Percentiles rank a stretch among this genome's conserved stretches.
Conservation (phyloP, 1,140 invertebrate genomes). For the Drosophila azteca region DNA sequence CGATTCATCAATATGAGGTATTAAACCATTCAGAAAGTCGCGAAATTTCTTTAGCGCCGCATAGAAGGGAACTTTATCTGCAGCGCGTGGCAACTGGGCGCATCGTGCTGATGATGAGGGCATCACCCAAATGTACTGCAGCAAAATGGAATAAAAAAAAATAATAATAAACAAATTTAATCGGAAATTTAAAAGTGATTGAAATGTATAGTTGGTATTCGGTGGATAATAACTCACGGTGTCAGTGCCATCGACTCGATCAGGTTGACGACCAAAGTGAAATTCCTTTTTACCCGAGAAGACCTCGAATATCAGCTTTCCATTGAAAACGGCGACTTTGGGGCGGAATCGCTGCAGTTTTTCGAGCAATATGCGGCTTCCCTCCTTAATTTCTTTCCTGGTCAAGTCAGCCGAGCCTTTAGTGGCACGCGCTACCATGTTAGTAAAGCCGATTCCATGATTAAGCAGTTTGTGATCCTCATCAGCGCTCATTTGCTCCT, state of each 20-base stretch:
- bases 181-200: neutral
- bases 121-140: slow-evolving; percentile 99
- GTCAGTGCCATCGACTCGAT: slow-evolving; percentile 95
- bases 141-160: slow-evolving; percentile 6
- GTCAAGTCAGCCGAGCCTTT: slow-evolving; percentile 98
- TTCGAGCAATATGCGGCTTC: slow-evolving; percentile 94
- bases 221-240: slow-evolving; percentile 88
- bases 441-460: slow-evolving; percentile 98
- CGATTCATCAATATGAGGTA: slow-evolving; percentile 93
- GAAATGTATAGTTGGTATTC: slow-evolving; percentile 2
- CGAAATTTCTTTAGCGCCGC: slow-evolving; percentile 96
- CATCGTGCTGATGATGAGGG: slow-evolving; percentile 98
- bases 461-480: slow-evolving; percentile 97
- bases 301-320: slow-evolving; percentile 98
- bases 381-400: slow-evolving; percentile 98
- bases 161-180: slow-evolving; percentile 3
- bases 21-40: slow-evolving; percentile 96
- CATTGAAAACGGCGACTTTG: slow-evolving; percentile 99
- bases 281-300: slow-evolving; percentile 99
- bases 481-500: slow-evolving; percentile 97
- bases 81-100: slow-evolving; percentile 96
- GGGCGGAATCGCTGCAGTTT: slow-evolving; percentile 96
- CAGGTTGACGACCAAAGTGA: slow-evolving; percentile 97
- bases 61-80: slow-evolving; percentile 99
- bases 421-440: slow-evolving; percentile 97